phyloP scores from a whole-genome alignment of 2,888 invertebrate genomes.

The Drosophila kanekoi region DNA sequence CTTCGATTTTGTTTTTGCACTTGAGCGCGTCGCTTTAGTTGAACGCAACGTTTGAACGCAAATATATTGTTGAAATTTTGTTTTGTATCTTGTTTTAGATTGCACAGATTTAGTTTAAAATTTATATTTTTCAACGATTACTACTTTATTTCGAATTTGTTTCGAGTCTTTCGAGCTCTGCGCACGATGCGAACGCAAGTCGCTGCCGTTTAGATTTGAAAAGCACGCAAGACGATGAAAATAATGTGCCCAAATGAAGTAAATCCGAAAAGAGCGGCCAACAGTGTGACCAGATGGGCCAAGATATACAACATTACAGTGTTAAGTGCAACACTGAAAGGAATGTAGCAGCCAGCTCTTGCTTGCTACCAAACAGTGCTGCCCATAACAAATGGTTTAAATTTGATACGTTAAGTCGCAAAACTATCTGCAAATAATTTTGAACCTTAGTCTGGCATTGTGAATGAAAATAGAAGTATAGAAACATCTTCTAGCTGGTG shows the following conservation, averaged over 20 bases:
- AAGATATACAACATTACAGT: too few species aligned
- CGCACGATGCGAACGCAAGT: conserved; percentile 68
- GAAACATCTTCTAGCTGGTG: conserved; percentile 14
- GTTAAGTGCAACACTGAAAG: background rate
- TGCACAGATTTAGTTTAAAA: conserved; percentile 44
- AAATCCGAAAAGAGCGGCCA: background rate
- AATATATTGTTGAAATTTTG: conserved; percentile 8
- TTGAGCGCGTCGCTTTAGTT: conserved; percentile 38
- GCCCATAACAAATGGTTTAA: conserved; percentile 9
- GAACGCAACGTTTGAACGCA: conserved; percentile 17
- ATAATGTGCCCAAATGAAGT: conserved; percentile 31
- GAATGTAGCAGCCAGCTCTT: conserved; percentile 33
- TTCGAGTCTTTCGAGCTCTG: conserved; percentile 41
- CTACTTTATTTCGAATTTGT: conserved; percentile 28
- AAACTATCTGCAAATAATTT: background rate
- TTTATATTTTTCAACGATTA: conserved; percentile 54
- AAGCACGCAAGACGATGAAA: conserved; percentile 63
- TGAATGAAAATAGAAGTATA: too few species aligned
- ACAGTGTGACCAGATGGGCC: conserved; percentile 10
- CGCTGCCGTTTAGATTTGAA: conserved; percentile 81
- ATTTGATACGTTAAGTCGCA: background rate
- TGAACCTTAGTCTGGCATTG: background rate
- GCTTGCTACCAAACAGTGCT: conserved; percentile 11
- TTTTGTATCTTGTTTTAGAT: conserved; percentile 35
- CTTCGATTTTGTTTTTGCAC: conserved; percentile 19